Conservation (phyloP, 2,797 vertebrate species). For the Phrynocephalus guinanensis region DNA sequence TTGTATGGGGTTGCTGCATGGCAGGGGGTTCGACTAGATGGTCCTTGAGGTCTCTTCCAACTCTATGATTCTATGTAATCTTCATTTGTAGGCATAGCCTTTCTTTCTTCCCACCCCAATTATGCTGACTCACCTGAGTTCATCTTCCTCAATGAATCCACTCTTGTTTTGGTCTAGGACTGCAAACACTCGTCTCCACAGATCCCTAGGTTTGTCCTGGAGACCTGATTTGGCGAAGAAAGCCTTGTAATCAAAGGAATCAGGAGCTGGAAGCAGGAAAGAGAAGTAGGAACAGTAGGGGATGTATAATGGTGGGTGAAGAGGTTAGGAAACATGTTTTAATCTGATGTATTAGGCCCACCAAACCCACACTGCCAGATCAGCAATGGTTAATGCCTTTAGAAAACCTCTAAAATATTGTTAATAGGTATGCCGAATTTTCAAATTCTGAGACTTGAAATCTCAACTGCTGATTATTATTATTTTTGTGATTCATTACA, state of each 20-base stretch:
- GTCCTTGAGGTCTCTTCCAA: too few relatives aligned
- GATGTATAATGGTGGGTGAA: too few relatives aligned
- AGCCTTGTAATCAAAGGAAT: slow-evolving; percentile 82
- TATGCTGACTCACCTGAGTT: slow-evolving; percentile 81
- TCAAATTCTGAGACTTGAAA: too few relatives aligned
- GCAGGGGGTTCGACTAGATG: too few relatives aligned
- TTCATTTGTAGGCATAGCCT: background rate
- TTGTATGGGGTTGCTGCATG: too few relatives aligned
- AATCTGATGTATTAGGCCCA: too few relatives aligned
- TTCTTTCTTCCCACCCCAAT: background rate
- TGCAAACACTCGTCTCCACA: slow-evolving; percentile 80
- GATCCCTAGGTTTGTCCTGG: slow-evolving; percentile 77
- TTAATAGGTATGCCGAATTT: too few relatives aligned
- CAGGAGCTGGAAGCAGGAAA: slow-evolving; percentile 65
- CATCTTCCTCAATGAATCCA: slow-evolving; percentile 85
- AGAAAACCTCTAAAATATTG: too few relatives aligned
- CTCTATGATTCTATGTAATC: too few relatives aligned
- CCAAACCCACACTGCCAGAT: background rate
- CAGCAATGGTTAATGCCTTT: too few relatives aligned
- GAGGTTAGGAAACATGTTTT: background rate
- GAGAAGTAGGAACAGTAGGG: slow-evolving; percentile 13
- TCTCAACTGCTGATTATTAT: too few relatives aligned
- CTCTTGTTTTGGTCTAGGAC: slow-evolving; percentile 85
- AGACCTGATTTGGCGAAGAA: slow-evolving; percentile 85
- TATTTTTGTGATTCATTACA: too few relatives aligned